Evolutionary conservation across 2,888 invertebrate species (phyloP).

Genomic region (Mesorhabditis spiculigera): DNA sequence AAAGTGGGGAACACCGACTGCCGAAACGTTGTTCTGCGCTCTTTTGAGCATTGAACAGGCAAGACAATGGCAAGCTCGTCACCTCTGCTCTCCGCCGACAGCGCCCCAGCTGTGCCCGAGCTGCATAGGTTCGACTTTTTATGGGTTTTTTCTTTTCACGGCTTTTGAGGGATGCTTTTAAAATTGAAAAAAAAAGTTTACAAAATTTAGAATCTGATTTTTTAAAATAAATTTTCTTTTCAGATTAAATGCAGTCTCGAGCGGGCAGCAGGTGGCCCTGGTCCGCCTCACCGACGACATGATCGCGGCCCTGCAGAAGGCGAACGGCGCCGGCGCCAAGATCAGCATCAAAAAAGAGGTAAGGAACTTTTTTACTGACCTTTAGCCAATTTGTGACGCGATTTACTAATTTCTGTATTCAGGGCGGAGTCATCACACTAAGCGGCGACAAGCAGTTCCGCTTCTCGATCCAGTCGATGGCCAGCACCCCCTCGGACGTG

Average conservation of each 20-base stretch:
- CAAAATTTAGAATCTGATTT: too few relatives aligned
- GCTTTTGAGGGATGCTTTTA: too few relatives aligned
- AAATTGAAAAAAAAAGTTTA: too few relatives aligned
- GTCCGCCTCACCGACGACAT: conserved; percentile 52
- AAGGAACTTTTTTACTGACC: background rate
- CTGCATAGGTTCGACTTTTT: background rate
- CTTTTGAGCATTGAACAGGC: background rate
- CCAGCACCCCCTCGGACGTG: conserved; percentile 8
- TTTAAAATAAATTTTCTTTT: background rate
- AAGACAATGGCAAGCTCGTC: background rate
- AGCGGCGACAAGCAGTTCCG: conserved; percentile 12
- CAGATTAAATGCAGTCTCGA: background rate
- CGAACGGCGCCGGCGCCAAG: conserved; percentile 19
- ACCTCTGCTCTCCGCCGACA: background rate
- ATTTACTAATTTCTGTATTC: conserved; percentile 2
- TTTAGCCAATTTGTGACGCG: background rate
- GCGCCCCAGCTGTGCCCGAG: background rate
- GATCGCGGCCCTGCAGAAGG: conserved; percentile 31
- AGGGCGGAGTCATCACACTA: conserved; percentile 17
- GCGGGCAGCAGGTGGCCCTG: conserved; percentile 22
- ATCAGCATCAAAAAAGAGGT: conserved; percentile 29
- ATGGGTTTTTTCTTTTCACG: background rate
- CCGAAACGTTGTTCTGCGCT: background rate
- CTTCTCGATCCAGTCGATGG: conserved; percentile 13
- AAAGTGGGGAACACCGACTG: background rate